Evolutionary conservation across 1,140 invertebrate genomes (phyloP).

Genomic region (Magallana gigas): DNA sequence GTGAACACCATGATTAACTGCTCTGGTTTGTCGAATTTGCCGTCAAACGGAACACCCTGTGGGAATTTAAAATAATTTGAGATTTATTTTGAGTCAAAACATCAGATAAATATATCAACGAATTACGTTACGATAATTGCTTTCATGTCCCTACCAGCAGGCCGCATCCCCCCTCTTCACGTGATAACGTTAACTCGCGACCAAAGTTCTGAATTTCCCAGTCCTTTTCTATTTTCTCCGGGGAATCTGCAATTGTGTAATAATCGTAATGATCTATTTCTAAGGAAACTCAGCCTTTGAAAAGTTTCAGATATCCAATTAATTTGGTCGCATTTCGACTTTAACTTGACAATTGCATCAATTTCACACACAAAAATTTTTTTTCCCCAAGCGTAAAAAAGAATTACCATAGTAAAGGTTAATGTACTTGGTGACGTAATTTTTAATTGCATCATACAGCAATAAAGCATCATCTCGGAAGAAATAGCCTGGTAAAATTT

Average conservation of each 20-base stretch:
- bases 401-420: slow-evolving; percentile 77
- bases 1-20: slow-evolving; percentile 77
- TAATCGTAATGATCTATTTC: not conserved
- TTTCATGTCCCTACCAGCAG: slow-evolving; percentile 58
- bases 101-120: not conserved
- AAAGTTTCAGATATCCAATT: no score
- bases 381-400: no score
- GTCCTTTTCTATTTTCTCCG: slow-evolving; percentile 77
- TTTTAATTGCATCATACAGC: slow-evolving; percentile 78
- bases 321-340: no score
- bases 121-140: not conserved
- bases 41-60: slow-evolving; percentile 73
- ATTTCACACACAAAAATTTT: no score
- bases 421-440: slow-evolving; percentile 79
- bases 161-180: slow-evolving; percentile 71
- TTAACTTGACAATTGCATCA: no score
- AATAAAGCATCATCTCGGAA: slow-evolving; percentile 81
- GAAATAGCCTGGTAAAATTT: slow-evolving; percentile 79
- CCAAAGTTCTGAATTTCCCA: slow-evolving; percentile 79
- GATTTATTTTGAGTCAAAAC: not conserved
- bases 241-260: slow-evolving; percentile 70
- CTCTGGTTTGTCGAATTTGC: slow-evolving; percentile 73
- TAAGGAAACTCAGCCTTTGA: not conserved
- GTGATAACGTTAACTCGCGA: slow-evolving; percentile 75
- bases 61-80: not conserved